Percentiles rank a stretch among this genome's conserved stretches.
Conservation (phyloP, 2,797 vertebrate species). For the Naso thynnoides region DNA sequence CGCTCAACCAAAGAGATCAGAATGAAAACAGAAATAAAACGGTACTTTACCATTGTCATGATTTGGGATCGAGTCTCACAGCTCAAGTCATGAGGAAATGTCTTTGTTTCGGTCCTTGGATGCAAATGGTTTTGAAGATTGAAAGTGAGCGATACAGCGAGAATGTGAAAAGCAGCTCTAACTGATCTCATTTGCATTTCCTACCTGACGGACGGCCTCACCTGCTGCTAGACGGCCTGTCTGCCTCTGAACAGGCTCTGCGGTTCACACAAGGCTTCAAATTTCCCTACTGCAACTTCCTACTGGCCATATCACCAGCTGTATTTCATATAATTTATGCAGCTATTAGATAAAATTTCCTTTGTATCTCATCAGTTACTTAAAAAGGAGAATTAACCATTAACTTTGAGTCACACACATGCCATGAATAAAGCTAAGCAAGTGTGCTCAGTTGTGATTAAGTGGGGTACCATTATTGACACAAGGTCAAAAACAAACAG, state of each 20-base stretch:
- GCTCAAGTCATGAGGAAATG: constrained; percentile 66
- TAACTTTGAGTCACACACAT: background rate
- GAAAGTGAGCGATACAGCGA: constrained; percentile 40
- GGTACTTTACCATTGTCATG: constrained; percentile 79
- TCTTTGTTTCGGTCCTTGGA: constrained; percentile 50
- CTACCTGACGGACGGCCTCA: constrained; percentile 56
- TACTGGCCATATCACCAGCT: background rate
- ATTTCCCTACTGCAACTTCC: constrained; percentile 2
- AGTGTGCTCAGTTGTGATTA: no score
- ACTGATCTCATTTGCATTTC: constrained; percentile 79
- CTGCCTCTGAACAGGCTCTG: constrained; percentile 25
- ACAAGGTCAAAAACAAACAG: no score
- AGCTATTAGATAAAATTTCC: background rate
- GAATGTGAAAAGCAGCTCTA: constrained; percentile 42
- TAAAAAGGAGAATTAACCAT: background rate
- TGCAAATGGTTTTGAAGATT: constrained; percentile 62
- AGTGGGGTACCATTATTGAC: background rate
- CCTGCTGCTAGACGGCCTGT: constrained; percentile 32
- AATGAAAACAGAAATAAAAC: constrained; percentile 26
- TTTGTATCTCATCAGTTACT: background rate
- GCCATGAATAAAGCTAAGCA: background rate
- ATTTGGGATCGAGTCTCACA: constrained; percentile 26
- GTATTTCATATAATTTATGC: background rate
- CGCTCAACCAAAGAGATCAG: constrained; percentile 2
- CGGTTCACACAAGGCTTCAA: constrained; percentile 10